Evolutionary conservation across 2,888 invertebrate genomes (phyloP), one percentile per base, ranked within the genome.

Genomic region (Melipona bicolor): DNA sequence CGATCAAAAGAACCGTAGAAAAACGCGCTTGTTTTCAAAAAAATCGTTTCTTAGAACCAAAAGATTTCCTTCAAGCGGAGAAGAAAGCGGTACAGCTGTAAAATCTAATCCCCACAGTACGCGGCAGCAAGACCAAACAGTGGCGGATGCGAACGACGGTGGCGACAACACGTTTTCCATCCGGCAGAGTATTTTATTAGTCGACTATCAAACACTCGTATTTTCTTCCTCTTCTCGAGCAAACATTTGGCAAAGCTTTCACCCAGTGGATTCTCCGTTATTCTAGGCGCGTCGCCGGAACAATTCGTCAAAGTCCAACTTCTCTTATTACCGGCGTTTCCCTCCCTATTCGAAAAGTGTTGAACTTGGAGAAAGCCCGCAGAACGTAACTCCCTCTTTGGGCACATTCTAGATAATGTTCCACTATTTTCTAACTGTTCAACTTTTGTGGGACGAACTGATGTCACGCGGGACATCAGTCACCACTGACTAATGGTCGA

Each of bases 341-440:
- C 36, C 19, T 32, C 52, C 54, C 32, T 2, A 32, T 69, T 32
- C 54, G 5, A 54, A 32, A 69, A 54, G 21, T 32, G 15, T 52
- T 32, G 52, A 52, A 32, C 54, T 54, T 54, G 36, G 36, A 43
- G 36, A 5, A 69, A 21, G 21, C 32, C 32, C 52, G 13, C 21
- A 21, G 32, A 15, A 21, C 21, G 43, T 27, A 15, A 19, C 2
- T 17, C 5, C 21, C 9, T 43, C 36, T 43, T 43, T 9, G 36
- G 9, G 36, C 36, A 54, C 54, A 36, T 3, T 36, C 6, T 21
- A n/a, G n/a, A 36, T 32, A 32, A 54, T 54, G 54, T 32, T 70
- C 19, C 24, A 24, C 24, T 27, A 59, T 43, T 24, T 13, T 61
- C 71, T 72, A 72, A 72, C 71, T 49, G 71, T 72, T 49, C 43